Evolutionary conservation across 1,140 invertebrate genomes (phyloP), one percentile per base, ranked within the genome.

Genomic region (Neodiprion fabricii): DNA sequence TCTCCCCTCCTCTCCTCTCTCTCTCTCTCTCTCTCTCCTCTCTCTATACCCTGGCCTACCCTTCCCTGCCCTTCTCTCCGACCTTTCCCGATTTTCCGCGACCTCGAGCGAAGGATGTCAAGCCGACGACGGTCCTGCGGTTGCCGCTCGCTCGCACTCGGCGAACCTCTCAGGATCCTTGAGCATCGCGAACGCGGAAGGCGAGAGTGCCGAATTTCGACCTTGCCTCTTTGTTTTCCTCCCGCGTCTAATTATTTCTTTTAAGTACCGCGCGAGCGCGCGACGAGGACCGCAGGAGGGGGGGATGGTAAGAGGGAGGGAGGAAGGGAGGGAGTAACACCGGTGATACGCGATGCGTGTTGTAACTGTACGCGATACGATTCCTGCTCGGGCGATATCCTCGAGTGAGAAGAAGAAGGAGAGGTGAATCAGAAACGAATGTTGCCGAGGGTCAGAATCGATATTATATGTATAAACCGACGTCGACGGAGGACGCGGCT

Each of bases 31-130:
- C 28, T 70, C 69, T 23, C 47, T 72, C 71, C 50, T 49, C 48
- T 40, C 69, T 69, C 67, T 69, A 7, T 72, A 40, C 17, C 53
- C 67, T n/a, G 61, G 76, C 74, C 77, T 76, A 76, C 77, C 80
- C 77, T 79, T 70, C 74, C 73, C 77, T 74, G 74, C 74, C 40
- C 74, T 75, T 77, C 72, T 77, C 72, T 66, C 74, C 70, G 66
- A 73, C 69, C 71, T 48, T 61, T 49, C 61, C 47, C 7, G 48
- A 67, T 75, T 14, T 68, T 17, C 53, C 74, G 61, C 47, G 69
- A 40, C 28, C 68, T 75, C 53, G 53, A 61, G 11, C 53, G 53
- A 40, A 40, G 28, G 28, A 40, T 40, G 2, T 2, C 28, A 40
- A 40, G 28, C 28, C 28, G 28, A 40, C 28, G 28, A 40, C 5